phyloP scores from a whole-genome alignment of 2,888 invertebrate species.

The Marronus borbonicus region DNA sequence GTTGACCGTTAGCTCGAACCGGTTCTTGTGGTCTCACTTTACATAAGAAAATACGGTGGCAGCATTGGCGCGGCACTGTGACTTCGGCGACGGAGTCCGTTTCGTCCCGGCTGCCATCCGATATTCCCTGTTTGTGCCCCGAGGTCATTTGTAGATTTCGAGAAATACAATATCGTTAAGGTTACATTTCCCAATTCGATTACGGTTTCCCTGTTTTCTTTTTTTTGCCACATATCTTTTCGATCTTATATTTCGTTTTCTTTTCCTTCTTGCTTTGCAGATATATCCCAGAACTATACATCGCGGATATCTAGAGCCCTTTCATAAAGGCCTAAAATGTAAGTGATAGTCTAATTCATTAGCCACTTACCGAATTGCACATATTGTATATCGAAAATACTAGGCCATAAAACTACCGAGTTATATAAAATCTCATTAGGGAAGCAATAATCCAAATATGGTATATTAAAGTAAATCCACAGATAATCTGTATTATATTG shows the following conservation, averaged over 20 bases:
- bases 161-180: conserved; percentile 48
- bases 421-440: no score
- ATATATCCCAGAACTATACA: neutral
- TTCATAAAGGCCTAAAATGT: no score
- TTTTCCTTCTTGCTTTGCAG: neutral
- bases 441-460: no score
- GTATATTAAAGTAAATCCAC: no score
- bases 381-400: no score
- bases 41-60: conserved; percentile 52
- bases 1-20: conserved; percentile 56
- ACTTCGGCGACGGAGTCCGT: conserved; percentile 37
- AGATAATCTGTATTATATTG: no score
- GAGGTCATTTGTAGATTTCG: conserved; percentile 50
- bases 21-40: conserved; percentile 59
- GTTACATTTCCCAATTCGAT: conserved; percentile 47
- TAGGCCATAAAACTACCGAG: no score
- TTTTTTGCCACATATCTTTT: conserved; percentile 40
- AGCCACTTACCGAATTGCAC: no score
- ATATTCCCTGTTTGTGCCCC: conserved; percentile 49
- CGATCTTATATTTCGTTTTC: conserved; percentile 24
- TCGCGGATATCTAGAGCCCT: neutral
- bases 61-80: conserved; percentile 29
- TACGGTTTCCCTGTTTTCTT: conserved; percentile 40
- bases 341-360: no score
- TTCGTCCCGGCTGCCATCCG: conserved; percentile 49